Evolutionary conservation across 2,797 vertebrate genomes (phyloP).

Genomic region (Acrocephalus scirpaceus): DNA sequence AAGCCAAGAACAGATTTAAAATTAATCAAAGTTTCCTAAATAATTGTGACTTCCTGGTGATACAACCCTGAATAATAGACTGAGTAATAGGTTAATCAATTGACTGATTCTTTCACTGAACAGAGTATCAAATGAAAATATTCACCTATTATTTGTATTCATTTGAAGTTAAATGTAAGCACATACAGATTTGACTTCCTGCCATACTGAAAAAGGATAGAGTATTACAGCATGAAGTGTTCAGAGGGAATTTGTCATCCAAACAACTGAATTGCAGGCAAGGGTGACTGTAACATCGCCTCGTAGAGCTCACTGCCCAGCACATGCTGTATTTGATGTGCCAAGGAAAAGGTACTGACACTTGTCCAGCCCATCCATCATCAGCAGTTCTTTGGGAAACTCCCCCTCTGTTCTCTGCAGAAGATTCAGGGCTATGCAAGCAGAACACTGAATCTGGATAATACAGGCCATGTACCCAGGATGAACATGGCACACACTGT

Average conservation of each 20-base stretch:
- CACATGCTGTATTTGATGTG: accelerated
- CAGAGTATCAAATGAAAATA: neutral
- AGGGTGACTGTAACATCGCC: neutral
- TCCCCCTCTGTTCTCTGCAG: neutral
- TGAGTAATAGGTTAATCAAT: constrained; percentile 37
- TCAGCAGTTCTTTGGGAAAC: neutral
- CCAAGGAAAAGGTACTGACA: neutral
- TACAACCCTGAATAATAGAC: constrained; percentile 20
- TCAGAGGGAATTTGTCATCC: neutral
- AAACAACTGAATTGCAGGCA: neutral
- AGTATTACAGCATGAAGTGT: neutral
- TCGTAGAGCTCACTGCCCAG: neutral
- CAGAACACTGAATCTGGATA: neutral
- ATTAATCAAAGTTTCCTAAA: constrained; percentile 47
- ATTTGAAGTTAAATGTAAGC: neutral
- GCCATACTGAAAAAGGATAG: neutral
- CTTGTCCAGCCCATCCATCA: neutral
- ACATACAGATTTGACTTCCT: neutral
- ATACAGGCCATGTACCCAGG: neutral
- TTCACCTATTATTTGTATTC: constrained; percentile 12
- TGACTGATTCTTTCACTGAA: neutral
- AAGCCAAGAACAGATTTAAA: neutral
- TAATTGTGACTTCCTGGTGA: constrained; percentile 17
- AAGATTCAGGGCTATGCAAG: neutral
- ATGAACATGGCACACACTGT: neutral